Percentiles rank a stretch among this genome's conserved stretches.
Evolutionary conservation across 2,888 invertebrate genomes (phyloP).

Genomic region (Acrobeloides nanus): DNA sequence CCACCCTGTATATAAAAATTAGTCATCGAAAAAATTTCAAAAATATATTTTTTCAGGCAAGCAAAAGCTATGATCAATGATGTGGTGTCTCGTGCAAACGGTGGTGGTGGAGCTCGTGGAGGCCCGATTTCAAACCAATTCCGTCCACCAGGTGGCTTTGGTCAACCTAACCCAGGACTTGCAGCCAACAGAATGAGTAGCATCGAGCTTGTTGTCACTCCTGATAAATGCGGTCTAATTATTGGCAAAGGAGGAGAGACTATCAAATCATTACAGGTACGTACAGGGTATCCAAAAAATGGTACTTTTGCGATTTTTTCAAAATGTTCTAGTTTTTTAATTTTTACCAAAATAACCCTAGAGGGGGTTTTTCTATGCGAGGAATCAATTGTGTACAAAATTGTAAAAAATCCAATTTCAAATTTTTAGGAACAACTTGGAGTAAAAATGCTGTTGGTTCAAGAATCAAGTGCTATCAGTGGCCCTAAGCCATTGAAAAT

Average conservation of each 20-base stretch:
- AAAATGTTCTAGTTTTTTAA: no score
- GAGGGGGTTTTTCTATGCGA: no score
- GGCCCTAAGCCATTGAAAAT: conserved; percentile 84
- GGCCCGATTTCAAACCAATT: no score
- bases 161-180: conserved; percentile 44
- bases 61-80: conserved; percentile 71
- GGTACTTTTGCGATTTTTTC: no score
- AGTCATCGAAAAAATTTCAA: no score
- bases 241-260: conserved; percentile 99
- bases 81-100: conserved; percentile 58
- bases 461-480: conserved; percentile 83
- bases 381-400: neutral
- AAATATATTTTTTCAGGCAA: conserved; percentile 62
- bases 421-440: conserved; percentile 90
- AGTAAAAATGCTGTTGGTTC: conserved; percentile 97
- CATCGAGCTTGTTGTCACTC: conserved; percentile 87
- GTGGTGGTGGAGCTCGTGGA: conserved; percentile 33
- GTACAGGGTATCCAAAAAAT: neutral
- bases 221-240: conserved; percentile 93
- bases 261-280: conserved; percentile 71
- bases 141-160: conserved; percentile 42
- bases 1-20: no score
- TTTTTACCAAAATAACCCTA: no score
- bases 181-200: conserved; percentile 27
- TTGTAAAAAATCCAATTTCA: conserved; percentile 5